A percentile compares a stretch with the other conserved stretches of the same genome.
These are phyloP conservation scores for Ophiodon elongatus DNA, from an alignment of 2,113 vertebrate genomes.

Conservation along the genomic window DNA sequence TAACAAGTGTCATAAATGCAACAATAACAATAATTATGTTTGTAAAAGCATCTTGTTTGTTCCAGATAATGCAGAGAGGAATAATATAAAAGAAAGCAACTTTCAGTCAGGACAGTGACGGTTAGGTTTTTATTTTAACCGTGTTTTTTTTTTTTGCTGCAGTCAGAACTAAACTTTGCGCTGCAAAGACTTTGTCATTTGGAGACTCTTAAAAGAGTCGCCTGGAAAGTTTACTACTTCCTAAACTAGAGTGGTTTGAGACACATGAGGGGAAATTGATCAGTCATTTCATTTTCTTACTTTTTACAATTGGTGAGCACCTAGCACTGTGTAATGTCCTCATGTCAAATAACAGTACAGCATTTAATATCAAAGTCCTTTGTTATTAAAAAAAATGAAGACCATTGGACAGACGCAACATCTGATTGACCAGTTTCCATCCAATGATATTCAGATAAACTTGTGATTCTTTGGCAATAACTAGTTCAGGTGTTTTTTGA, in stretches of 20 bases:
- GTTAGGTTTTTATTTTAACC: not conserved
- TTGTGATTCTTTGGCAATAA: slow-evolving; percentile 67
- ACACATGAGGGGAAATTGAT: slow-evolving; percentile 10
- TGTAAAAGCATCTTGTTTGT: not conserved
- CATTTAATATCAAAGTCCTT: slow-evolving; percentile 23
- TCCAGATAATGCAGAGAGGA: not conserved
- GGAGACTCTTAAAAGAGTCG: not conserved
- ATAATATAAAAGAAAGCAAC: not conserved
- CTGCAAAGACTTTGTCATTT: slow-evolving; percentile 29
- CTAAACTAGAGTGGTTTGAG: slow-evolving; percentile 39
- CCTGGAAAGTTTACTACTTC: not conserved
- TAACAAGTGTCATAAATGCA: slow-evolving; percentile 6
- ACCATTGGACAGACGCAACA: slow-evolving; percentile 51
- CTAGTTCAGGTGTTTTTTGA: slow-evolving; percentile 50
- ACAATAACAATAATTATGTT: not conserved
- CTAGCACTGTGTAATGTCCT: slow-evolving; percentile 41
- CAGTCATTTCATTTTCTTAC: slow-evolving; percentile 3
- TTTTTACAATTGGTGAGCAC: slow-evolving; percentile 26
- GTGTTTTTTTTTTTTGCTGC: slow-evolving; percentile 5
- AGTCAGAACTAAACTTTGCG: not conserved
- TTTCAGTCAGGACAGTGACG: not conserved
- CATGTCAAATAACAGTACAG: slow-evolving; percentile 16
- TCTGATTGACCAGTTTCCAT: slow-evolving; percentile 35
- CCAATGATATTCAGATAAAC: slow-evolving; percentile 37
- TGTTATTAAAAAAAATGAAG: not conserved